phyloP scores from a whole-genome alignment of 2,113 vertebrate genomes.

The Porphyrio hochstetteri region DNA sequence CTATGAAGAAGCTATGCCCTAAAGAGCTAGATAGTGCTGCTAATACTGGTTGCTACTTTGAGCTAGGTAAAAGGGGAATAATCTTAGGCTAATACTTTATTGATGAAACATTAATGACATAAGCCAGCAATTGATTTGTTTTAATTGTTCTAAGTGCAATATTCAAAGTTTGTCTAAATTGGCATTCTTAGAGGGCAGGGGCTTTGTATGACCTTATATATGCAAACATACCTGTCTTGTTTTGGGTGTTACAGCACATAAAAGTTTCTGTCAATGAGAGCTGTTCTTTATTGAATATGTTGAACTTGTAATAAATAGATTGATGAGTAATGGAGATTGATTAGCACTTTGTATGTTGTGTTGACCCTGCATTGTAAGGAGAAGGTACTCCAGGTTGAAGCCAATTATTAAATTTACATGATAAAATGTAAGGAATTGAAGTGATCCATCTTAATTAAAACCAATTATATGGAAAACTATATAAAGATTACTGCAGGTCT shows the following conservation, averaged over 20 bases:
- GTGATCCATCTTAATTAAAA: neutral
- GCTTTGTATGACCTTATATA: neutral
- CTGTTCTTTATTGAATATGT: neutral
- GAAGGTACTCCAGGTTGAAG: neutral
- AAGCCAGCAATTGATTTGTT: neutral
- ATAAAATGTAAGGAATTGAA: neutral
- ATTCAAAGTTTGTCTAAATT: neutral
- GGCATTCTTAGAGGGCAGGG: neutral
- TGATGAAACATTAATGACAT: constrained; percentile 30
- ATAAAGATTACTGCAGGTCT: neutral
- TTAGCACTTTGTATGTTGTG: neutral
- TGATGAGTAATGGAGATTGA: neutral
- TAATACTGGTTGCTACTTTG: neutral
- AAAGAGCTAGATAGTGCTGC: neutral
- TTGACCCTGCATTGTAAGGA: neutral
- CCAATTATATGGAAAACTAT: neutral
- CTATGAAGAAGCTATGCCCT: neutral
- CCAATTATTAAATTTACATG: neutral
- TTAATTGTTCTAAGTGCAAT: neutral
- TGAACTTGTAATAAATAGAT: neutral
- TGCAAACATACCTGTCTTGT: neutral
- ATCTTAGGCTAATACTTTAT: constrained; percentile 14
- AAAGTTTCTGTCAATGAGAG: neutral
- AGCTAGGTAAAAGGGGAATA: neutral
- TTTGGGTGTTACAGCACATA: neutral